Evolutionary conservation across 2,888 invertebrate genomes (phyloP).

Genomic region (Nemotelus pantherinus): DNA sequence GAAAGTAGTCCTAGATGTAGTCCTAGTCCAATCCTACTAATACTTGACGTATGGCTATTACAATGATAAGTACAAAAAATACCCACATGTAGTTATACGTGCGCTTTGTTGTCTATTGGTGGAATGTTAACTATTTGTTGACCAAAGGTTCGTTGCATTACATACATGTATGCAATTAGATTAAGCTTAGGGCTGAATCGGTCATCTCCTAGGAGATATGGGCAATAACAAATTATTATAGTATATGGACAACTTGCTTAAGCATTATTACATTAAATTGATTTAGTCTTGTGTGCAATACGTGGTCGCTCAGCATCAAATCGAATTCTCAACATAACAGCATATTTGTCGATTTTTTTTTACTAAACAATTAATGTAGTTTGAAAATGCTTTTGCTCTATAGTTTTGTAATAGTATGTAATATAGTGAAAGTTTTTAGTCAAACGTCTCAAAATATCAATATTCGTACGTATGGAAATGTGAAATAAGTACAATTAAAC

Average conservation of each 20-base stretch:
- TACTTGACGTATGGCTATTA: no score
- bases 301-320: conserved; percentile 11
- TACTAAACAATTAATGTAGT: neutral
- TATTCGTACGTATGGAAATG: conserved; percentile 71
- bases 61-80: neutral
- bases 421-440: conserved; percentile 52
- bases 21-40: neutral
- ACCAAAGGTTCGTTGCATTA: conserved; percentile 32
- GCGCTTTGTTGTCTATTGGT: conserved; percentile 19
- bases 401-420: conserved; percentile 14
- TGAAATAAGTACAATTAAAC: neutral
- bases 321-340: neutral
- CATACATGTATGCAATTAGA: conserved; percentile 29
- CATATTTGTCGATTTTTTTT: no score
- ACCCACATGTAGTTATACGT: conserved; percentile 1
- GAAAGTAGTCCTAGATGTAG: neutral
- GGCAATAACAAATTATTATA: conserved; percentile 35
- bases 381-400: conserved; percentile 28
- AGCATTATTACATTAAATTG: conserved; percentile 27
- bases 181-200: conserved; percentile 25
- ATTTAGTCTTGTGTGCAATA: conserved; percentile 1
- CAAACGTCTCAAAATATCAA: conserved; percentile 79
- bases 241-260: neutral
- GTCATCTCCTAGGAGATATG: conserved; percentile 42
- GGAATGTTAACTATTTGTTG: conserved; percentile 30